Base-by-base conservation (phyloP, 2,888 invertebrate genomes). In the Lithophane semibrunnea region DNA sequence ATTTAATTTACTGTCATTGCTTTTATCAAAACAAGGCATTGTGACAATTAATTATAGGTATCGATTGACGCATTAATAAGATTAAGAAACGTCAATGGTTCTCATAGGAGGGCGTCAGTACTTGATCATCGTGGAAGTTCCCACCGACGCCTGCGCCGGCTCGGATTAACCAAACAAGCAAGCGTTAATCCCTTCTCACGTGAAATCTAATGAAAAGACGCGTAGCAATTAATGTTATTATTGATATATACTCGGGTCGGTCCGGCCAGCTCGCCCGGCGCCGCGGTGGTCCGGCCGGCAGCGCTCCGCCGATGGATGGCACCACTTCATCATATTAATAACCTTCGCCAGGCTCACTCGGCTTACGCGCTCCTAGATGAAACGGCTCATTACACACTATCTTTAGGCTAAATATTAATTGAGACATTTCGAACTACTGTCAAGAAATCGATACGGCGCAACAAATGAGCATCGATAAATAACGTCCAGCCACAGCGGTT, bases 371-470 rank as follows among this genome's bases (percentile, higher is more conserved):
- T 91, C 92, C 93, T 94, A 94, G 93, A 94, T 94, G 90, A 93
- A 94, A 90, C 83, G 90, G 88, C 94, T 96, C 96, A 96, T 96
- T 96, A 96, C 90, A 91, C 89, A 89, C 90, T 96, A 92, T 95
- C 96, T 96, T 94, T 92, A 95, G 96, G 96, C 96, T 94, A 96
- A 95, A 95, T 94, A 93, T 93, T 96, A 96, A 96, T 96, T 95
- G 96, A 96, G 96, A 96, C 93, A 94, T 96, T 96, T 92, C 91
- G 88, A 93, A 95, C 94, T 93, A 93, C 94, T 92, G 93, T 91
- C 93, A 90, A 92, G 92, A 89, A 90, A 92, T 90, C 90, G 88
- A 92, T 93, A 89, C 88, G 76, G 89, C 79, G 84, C 91, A 92
- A 96, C 90, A 92, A 95, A 96, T 94, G 93, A 87, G 84, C 79